Conservation (phyloP, 2,888 invertebrate species). For the Miltochrista miniata region DNA sequence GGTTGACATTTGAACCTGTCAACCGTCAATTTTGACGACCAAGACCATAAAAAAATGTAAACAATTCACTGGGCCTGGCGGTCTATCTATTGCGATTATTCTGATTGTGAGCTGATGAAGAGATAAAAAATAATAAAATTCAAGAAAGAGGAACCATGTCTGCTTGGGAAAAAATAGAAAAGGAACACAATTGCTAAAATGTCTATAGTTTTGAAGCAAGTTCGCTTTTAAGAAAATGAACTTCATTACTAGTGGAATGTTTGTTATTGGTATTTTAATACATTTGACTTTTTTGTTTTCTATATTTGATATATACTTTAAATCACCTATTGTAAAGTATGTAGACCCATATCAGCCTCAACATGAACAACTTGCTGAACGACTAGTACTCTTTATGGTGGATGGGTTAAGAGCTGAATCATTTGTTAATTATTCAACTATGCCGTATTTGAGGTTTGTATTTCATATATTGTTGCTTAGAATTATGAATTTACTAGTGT, state of each 20-base stretch:
- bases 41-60: too few species aligned
- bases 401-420: constrained; percentile 97
- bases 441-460: constrained; percentile 86
- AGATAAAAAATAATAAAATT: too few species aligned
- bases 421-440: constrained; percentile 85
- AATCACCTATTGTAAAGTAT: constrained; percentile 92
- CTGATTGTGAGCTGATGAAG: too few species aligned
- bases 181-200: neutral
- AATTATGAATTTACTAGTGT: too few species aligned
- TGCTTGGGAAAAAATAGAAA: too few species aligned
- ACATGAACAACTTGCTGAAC: constrained; percentile 84
- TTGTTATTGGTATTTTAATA: constrained; percentile 83
- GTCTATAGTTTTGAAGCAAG: neutral
- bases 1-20: too few species aligned
- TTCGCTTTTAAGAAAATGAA: too few species aligned
- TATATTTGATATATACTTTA: constrained; percentile 96
- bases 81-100: too few species aligned
- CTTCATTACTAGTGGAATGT: constrained; percentile 44
- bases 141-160: too few species aligned
- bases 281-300: constrained; percentile 91
- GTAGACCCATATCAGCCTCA: constrained; percentile 81
- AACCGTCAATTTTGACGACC: too few species aligned
- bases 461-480: neutral
- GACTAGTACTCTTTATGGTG: constrained; percentile 94
- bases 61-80: too few species aligned